These are phyloP conservation scores for Fragum whitleyi DNA, from an alignment of 2,888 invertebrate genomes.

Conservation along the genomic window DNA sequence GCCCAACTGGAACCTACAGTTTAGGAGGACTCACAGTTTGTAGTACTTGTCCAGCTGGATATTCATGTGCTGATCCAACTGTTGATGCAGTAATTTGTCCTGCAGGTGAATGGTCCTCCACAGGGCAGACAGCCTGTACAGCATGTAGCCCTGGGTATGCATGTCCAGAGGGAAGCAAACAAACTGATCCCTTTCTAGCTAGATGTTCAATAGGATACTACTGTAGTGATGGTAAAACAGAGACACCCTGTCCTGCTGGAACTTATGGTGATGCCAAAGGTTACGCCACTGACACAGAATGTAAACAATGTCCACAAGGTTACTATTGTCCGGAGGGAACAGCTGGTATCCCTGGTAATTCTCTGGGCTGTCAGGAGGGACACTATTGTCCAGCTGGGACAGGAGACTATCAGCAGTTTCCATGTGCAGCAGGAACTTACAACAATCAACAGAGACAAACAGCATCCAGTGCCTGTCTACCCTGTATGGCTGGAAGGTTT, in stretches of 20 bases:
- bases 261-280: conserved; percentile 79
- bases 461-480: conserved; percentile 70
- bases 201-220: conserved; percentile 80
- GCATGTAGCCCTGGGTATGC: conserved; percentile 75
- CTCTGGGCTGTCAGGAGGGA: conserved; percentile 75
- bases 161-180: conserved; percentile 80
- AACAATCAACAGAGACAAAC: conserved; percentile 73
- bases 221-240: conserved; percentile 77
- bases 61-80: conserved; percentile 68
- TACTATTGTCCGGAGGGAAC: conserved; percentile 82
- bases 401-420: conserved; percentile 73
- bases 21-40: conserved; percentile 78
- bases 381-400: conserved; percentile 79
- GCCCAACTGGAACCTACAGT: conserved; percentile 80
- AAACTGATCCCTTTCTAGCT: conserved; percentile 72
- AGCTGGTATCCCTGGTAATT: conserved; percentile 68
- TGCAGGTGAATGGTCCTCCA: conserved; percentile 75
- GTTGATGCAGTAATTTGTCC: conserved; percentile 75
- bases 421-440: conserved; percentile 79
- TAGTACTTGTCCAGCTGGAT: conserved; percentile 79
- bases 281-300: conserved; percentile 68
- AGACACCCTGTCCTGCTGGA: conserved; percentile 79
- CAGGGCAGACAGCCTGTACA: conserved; percentile 63
- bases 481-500: conserved; percentile 80
- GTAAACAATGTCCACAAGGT: conserved; percentile 79